Percentiles rank a stretch among this genome's conserved stretches.
Conservation (phyloP, 2,888 invertebrate genomes). For the Eremobia ochroleuca region DNA sequence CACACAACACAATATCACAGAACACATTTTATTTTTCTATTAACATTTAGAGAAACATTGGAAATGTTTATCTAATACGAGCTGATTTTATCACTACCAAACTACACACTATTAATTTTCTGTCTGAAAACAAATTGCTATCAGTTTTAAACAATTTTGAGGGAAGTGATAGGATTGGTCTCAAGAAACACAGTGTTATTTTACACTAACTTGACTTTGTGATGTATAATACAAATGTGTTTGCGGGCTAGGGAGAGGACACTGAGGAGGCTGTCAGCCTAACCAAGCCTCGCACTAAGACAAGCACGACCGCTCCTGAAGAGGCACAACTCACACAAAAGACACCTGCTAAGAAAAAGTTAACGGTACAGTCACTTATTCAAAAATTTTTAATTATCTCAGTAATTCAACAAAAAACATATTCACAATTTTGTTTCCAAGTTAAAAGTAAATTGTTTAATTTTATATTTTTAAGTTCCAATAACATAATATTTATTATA, state of each 20-base stretch:
- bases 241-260: conserved; percentile 86
- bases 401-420: conserved; percentile 56
- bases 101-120: neutral
- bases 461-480: neutral
- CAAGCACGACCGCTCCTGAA: conserved; percentile 89
- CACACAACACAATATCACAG: conserved; percentile 54
- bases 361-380: conserved; percentile 81
- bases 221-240: conserved; percentile 72
- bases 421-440: neutral
- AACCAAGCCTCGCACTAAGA: conserved; percentile 88
- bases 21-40: conserved; percentile 46
- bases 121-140: neutral
- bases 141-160: neutral
- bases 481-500: neutral
- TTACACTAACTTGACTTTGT: conserved; percentile 61
- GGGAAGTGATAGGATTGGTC: conserved; percentile 37
- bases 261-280: conserved; percentile 89
- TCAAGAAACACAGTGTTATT: conserved; percentile 38
- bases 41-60: conserved; percentile 48
- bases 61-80: conserved; percentile 36
- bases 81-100: conserved; percentile 44
- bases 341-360: conserved; percentile 89
- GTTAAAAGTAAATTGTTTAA: neutral
- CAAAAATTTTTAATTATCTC: conserved; percentile 82
- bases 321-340: conserved; percentile 89